Evolutionary conservation across 2,888 invertebrate genomes (phyloP).

Genomic region (Andrena trimmerana): DNA sequence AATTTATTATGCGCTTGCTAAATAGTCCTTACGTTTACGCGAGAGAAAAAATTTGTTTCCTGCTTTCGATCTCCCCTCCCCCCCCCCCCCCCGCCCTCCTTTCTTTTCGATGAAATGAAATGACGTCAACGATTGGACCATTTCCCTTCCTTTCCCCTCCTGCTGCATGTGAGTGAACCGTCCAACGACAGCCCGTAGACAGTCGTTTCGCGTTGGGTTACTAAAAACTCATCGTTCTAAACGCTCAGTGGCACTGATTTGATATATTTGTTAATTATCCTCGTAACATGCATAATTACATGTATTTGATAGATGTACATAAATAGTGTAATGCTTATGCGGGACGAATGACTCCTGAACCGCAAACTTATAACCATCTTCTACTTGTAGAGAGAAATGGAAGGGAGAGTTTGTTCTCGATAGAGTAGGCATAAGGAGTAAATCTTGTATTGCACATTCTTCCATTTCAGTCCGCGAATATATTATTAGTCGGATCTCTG

Average conservation of each 20-base stretch:
- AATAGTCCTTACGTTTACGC: constrained; percentile 76
- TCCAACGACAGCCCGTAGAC: constrained; percentile 26
- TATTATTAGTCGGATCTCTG: neutral
- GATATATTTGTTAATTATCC: constrained; percentile 63
- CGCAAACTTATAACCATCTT: constrained; percentile 53
- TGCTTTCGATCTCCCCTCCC: neutral
- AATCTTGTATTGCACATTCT: constrained; percentile 38
- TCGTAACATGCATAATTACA: constrained; percentile 64
- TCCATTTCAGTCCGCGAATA: neutral
- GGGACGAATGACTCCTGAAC: constrained; percentile 65
- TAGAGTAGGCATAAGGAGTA: constrained; percentile 20
- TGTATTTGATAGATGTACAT: constrained; percentile 58
- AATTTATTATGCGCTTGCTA: constrained; percentile 83
- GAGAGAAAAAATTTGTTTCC: constrained; percentile 60
- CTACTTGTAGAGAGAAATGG: constrained; percentile 7
- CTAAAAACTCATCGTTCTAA: constrained; percentile 65
- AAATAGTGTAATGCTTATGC: constrained; percentile 57
- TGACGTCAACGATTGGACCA: constrained; percentile 50
- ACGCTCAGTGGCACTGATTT: constrained; percentile 72
- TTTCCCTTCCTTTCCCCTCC: constrained; percentile 10
- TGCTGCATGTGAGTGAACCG: constrained; percentile 27
- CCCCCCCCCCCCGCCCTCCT: neutral
- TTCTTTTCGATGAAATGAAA: constrained; percentile 45
- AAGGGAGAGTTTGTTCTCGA: constrained; percentile 1
- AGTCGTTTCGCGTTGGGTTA: constrained; percentile 33